Evolutionary conservation across 2,113 vertebrate genomes (phyloP), one percentile per base, ranked within the genome.

Genomic region (Otolemur garnettii): DNA sequence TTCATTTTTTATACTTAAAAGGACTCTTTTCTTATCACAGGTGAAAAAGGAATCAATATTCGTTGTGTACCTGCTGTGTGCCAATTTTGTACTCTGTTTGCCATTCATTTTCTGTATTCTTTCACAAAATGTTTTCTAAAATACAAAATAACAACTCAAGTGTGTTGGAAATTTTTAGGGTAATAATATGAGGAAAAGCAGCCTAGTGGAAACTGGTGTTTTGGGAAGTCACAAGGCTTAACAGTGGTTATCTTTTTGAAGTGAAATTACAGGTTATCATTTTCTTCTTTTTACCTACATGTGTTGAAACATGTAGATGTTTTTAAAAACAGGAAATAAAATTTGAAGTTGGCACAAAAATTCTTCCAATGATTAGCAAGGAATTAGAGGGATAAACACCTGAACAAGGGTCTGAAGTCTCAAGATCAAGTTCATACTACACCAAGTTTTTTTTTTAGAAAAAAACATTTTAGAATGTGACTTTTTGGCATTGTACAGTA

Each of bases 51-150:
- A 79, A 22, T 28, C 26, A 55, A 59, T 35, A 75, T 74, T 35
- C 87, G 17, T 28, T 78, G 30, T 35, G 18, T 78, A 13, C 0
- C n/a, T 93, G 68, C 18, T 84, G 12, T 91, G 78, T 97, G 87
- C 53, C 50, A 80, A 69, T 84, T 91, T 74, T 87, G 14, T 59
- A 80, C 15, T 72, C 64, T 69, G 21, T n/a, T 38, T 3, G 45
- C 19, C 4, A 69, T 69, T 87, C 5, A 72, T 71, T 59, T 11
- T 83, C 21, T 91, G 45, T 4, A 5, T 78, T 91, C 28, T 60
- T 91, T 87, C 22, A 74, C 68, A 78, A 90, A 93, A 79, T 35
- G 17, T 79, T 81, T 72, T n/a, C n/a, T 53, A 77, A 64, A n/a
- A 86, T 35, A 57, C 59, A 92, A 64, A 66, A 59, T 14, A 13